Evolutionary conservation across 2,113 vertebrate species (phyloP).

Genomic region (Machaerirhynchus nigripectus): DNA sequence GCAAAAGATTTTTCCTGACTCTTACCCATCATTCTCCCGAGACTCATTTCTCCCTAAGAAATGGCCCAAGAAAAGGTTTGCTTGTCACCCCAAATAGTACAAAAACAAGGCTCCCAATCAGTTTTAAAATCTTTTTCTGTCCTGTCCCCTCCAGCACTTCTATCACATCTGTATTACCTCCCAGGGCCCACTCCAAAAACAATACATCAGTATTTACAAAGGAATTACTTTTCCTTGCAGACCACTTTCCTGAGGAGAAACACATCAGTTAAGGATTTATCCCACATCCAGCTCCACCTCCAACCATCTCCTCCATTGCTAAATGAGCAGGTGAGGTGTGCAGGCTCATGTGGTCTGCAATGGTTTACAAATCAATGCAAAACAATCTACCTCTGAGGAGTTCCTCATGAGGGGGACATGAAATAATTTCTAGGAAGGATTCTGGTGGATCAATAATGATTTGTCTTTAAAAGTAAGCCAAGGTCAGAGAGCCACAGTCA

Average conservation of each 20-base stretch:
- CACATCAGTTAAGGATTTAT: background rate
- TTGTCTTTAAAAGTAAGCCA: background rate
- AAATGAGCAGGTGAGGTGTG: rapidly evolving
- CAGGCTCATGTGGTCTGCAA: background rate
- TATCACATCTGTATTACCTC: background rate
- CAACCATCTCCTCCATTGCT: background rate
- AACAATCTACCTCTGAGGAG: background rate
- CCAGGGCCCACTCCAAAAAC: background rate
- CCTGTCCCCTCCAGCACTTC: background rate
- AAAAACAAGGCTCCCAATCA: background rate
- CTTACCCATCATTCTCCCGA: background rate
- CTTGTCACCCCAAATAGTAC: background rate
- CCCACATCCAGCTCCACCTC: background rate
- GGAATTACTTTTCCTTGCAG: background rate
- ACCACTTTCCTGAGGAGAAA: background rate
- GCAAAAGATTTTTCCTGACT: background rate
- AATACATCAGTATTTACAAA: background rate
- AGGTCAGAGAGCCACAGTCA: background rate
- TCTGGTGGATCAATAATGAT: background rate
- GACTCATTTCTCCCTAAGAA: background rate
- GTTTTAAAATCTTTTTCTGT: background rate
- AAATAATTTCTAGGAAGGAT: background rate
- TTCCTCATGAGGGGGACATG: background rate
- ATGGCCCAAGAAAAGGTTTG: background rate
- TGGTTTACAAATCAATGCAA: background rate